Percentiles rank a stretch among this genome's conserved stretches.
Evolutionary conservation across 2,113 vertebrate genomes (phyloP).

Genomic region (Ramphastos sulfuratus): DNA sequence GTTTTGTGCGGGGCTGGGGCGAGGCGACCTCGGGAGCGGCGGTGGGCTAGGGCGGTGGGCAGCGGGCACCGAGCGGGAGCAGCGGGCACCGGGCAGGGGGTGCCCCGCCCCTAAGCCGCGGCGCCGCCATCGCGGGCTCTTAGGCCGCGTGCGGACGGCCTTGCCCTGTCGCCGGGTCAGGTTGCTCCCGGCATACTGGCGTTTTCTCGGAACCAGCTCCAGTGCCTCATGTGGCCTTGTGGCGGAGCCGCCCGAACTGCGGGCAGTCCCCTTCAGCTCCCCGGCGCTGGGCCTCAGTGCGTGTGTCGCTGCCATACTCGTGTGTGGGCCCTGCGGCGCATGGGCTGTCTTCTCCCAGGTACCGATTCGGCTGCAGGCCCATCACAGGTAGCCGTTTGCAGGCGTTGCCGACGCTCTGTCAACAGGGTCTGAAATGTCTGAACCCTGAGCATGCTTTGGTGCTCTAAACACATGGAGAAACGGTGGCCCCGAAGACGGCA

Average conservation of each 20-base stretch:
- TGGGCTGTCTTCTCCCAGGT: fast-evolving
- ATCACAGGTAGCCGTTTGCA: neutral
- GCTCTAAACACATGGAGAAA: neutral
- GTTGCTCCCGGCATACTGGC: neutral
- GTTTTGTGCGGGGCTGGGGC: neutral
- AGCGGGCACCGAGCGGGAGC: neutral
- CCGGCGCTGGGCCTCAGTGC: neutral
- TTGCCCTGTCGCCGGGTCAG: neutral
- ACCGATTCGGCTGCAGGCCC: fast-evolving
- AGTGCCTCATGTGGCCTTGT: neutral
- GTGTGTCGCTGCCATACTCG: no score
- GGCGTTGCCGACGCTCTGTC: fast-evolving
- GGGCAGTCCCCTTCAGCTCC: fast-evolving
- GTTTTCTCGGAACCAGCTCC: fast-evolving
- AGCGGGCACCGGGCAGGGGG: neutral
- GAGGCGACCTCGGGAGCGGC: neutral
- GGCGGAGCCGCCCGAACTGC: neutral
- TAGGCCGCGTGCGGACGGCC: neutral
- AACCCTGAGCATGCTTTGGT: fast-evolving
- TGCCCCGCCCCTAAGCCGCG: no score
- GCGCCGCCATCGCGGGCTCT: neutral
- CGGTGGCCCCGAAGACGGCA: fast-evolving
- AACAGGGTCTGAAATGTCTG: fast-evolving
- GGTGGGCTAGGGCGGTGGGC: neutral
- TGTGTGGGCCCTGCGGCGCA: neutral